Conservation (phyloP, 1,140 invertebrate species). For the Teleogryllus occipitalis region DNA sequence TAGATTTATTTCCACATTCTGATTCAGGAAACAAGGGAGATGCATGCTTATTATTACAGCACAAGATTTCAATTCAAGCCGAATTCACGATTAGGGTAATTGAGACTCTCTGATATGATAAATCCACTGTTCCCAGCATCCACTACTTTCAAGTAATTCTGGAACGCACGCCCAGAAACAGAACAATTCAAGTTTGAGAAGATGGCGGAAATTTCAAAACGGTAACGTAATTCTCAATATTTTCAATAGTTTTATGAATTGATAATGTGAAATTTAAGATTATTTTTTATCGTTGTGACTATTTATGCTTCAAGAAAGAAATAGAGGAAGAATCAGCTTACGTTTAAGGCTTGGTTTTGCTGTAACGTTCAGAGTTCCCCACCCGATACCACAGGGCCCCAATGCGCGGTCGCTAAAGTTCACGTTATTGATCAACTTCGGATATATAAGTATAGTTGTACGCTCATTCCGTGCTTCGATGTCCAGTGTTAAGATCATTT, state of each 20-base stretch:
- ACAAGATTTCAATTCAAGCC: too few relatives aligned
- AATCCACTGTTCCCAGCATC: too few relatives aligned
- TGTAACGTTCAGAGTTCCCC: too few relatives aligned
- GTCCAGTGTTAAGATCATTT: background rate
- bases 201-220: conserved; percentile 16
- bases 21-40: too few relatives aligned
- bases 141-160: background rate
- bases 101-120: too few relatives aligned
- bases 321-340: background rate
- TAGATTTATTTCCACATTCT: too few relatives aligned
- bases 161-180: background rate
- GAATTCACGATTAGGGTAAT: too few relatives aligned
- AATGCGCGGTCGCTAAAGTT: conserved; percentile 15
- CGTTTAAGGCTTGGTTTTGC: background rate
- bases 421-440: conserved; percentile 2
- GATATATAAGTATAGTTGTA: conserved; percentile 1
- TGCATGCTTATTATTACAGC: too few relatives aligned
- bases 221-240: conserved; percentile 9
- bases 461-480: background rate
- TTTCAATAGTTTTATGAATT: background rate
- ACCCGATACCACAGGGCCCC: background rate
- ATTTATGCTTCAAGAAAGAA: too few relatives aligned
- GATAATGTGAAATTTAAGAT: background rate
- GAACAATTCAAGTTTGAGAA: background rate
- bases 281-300: background rate